Base-by-base conservation (phyloP, 2,113 vertebrate genomes). In the Spea bombifrons region DNA sequence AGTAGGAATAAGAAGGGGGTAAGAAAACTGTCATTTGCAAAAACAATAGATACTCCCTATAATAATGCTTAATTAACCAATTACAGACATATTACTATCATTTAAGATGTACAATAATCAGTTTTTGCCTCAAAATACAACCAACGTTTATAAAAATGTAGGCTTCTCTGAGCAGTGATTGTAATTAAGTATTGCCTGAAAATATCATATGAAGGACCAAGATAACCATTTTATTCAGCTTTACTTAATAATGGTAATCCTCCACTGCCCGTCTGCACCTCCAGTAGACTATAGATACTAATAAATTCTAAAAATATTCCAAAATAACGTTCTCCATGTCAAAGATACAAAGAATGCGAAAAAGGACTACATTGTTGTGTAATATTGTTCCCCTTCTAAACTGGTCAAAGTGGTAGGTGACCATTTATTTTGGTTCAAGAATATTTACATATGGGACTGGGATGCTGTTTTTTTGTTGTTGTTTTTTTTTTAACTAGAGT, bases 111-210 rank as follows among this genome's bases (percentile, higher is more conserved):
- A 72, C 43, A 5, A 57, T 0, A 47, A n/a, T 0, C 0, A 76
- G 3, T 49, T 3, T 68, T 55, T 2, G 0, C 43, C 63, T 13
- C 59, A 61, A 48, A 46, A 48, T 57, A 4, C 73, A 73, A 50
- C 17, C 5, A 50, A 13, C 81, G 68, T 76, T 73, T 75, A 73
- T 73, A 82, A 63, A 30, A 82, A 57, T 0, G 0, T 0, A 59
- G 81, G 9, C 81, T 81, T 78, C 68, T 68, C 84, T 81, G 80
- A 86, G 77, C 81, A 70, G 80, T 3, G 75, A 55, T 66, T 75
- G 77, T 82, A 84, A 87, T 83, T 85, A 85, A 80, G 73, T 83
- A 86, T 87, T 82, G 89, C 86, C 88, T 81, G 77, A 59, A 82
- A 83, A 63, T 0, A 16, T 85, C 85, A 82, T 76, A 59, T 69